Evolutionary conservation across 1,140 invertebrate species (phyloP).

Genomic region (Apis florea): DNA sequence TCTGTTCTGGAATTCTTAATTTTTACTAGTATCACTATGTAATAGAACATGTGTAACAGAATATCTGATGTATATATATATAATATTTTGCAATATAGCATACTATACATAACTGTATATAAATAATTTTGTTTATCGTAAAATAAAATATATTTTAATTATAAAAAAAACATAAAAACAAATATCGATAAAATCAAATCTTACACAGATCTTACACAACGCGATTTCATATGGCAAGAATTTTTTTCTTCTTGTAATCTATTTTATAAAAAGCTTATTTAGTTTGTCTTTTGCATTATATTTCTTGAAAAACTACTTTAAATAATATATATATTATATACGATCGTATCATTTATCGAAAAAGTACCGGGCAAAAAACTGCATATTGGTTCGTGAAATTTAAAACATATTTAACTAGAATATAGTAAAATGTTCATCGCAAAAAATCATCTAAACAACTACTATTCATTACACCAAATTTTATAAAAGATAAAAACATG

Average conservation of each 20-base stretch:
- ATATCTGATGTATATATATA: slow-evolving; percentile 13
- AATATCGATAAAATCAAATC: slow-evolving; percentile 35
- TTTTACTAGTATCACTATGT: slow-evolving; percentile 55
- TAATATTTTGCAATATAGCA: slow-evolving; percentile 38
- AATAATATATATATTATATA: background rate
- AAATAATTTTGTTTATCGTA: slow-evolving; percentile 37
- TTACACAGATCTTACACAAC: slow-evolving; percentile 10
- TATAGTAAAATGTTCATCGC: slow-evolving; percentile 33
- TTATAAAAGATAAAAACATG: slow-evolving; percentile 68
- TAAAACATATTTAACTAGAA: slow-evolving; percentile 36
- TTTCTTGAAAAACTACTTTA: slow-evolving; percentile 5
- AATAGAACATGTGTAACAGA: slow-evolving; percentile 9
- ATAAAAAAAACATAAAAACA: slow-evolving; percentile 17
- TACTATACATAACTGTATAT: slow-evolving; percentile 51
- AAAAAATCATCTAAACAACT: slow-evolving; percentile 59
- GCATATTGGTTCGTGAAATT: background rate
- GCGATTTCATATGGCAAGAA: slow-evolving; percentile 8
- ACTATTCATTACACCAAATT: slow-evolving; percentile 54
- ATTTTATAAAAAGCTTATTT: slow-evolving; percentile 20
- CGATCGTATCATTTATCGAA: background rate
- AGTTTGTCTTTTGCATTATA: slow-evolving; percentile 17
- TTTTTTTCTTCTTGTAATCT: background rate
- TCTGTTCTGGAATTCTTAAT: slow-evolving; percentile 15
- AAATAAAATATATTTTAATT: slow-evolving; percentile 2
- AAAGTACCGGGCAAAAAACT: slow-evolving; percentile 15